Base-by-base conservation (phyloP, 2,797 vertebrate genomes). In the Podarcis siculus region DNA sequence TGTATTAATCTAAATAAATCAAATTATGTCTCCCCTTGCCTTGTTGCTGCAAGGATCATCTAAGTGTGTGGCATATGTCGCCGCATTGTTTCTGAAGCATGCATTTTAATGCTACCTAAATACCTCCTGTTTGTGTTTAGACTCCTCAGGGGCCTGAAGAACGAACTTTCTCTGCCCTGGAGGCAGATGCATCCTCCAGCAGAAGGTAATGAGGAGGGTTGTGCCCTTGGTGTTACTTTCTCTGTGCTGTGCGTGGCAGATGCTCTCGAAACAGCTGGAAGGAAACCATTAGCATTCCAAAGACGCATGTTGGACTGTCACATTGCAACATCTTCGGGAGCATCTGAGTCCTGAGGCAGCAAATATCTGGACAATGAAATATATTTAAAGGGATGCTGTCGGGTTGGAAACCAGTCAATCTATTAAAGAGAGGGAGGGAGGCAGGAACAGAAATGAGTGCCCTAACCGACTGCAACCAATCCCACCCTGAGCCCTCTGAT, bases 231-330 rank as follows among this genome's bases (percentile, higher is more conserved):
- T 93, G 86, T 75, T 91, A 73, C 13, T 84, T 67, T 93, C 3
- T 85, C 42, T 80, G 37, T 82, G 42, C 45, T 71, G 3, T 27
- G 42, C 83, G 12, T 87, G 87, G 81, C 77, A 92, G 80, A 73
- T 92, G 58, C 6, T 91, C 58, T 85, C 83, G 17, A 61, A 94
- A 85, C 37, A 93, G 83, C 90, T 95, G 78, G 77, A 86, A 94
- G 77, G 55, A 94, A 93, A 86, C 19, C 79, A 91, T 81, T 91
- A 85, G 12, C 67, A 89, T 89, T 85, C 27, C 45, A 89, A 83
- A 94, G 76, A 91, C 21, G 3, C 25, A 8, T 23, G 13, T 75
- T 89, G 84, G 7, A 88, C 8, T 67, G 49, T 86, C 89, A 49
- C 45, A 90, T 30, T 67, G 77, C 81, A 89, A 67, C 27, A 21